Base-by-base conservation (phyloP, 2,797 vertebrate species). In the Pitangus sulphuratus region DNA sequence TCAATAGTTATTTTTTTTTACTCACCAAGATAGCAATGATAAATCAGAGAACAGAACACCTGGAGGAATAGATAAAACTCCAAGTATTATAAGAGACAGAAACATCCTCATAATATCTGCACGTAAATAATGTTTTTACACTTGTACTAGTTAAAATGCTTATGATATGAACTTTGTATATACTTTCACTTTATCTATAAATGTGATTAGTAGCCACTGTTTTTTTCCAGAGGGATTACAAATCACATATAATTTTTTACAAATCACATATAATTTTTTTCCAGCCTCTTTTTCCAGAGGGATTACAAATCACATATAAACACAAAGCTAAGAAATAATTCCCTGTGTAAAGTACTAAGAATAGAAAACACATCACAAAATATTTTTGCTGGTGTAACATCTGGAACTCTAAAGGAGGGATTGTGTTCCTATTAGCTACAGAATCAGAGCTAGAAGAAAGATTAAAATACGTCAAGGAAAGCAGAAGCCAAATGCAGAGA, bases 251-350 rank as follows among this genome's bases (percentile, higher is more conserved):
- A 81, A 91, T n/a, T n/a, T n/a, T n/a, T n/a, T n/a, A n/a, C n/a
- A n/a, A n/a, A n/a, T n/a, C n/a, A n/a, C n/a, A n/a, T n/a, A n/a
- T n/a, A n/a, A n/a, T n/a, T n/a, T n/a, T n/a, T n/a, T n/a, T n/a
- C n/a, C n/a, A n/a, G n/a, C n/a, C n/a, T 45, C 21, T 45, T 95
- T 57, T 61, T 89, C 78, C 65, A 91, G 75, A 88, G 14, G 60
- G 79, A 89, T 80, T 86, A 62, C 51, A 90, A 95, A 89, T 35
- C 9, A 16, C 3, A 6, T 45, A 54, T 76, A 81, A 91, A 72
- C 72, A 69, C 56, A 89, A 91, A 85, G 14, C 69, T 65, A 90
- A 91, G 84, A 93, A 95, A 6, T 65, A 89, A 70, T n/a, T 84
- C 17, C 4, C 10, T 62, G 21, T 35, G 40, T 79, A 81, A 47